Base-by-base conservation (phyloP, 1,140 invertebrate genomes). In the Solen grandis region DNA sequence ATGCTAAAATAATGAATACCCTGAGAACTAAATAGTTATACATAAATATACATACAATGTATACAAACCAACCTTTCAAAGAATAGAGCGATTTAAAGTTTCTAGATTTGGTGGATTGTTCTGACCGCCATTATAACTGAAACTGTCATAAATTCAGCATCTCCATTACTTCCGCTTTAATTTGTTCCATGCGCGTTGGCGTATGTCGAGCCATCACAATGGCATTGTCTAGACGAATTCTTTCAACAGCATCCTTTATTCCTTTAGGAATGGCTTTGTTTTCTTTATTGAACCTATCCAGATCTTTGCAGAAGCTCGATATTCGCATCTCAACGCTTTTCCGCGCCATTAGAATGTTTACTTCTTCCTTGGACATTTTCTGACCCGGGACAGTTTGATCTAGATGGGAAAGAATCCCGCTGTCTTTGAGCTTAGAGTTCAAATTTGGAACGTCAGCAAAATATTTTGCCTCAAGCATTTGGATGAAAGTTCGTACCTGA, bases 391-490 rank as follows among this genome's bases (percentile, higher is more conserved):
- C 25, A 22, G 41, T 50, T 29, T 22, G 57, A 14, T 62, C 57
- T n/a, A 33, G 50, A 14, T 25, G 29, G 33, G 38, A n/a, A 4
- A 62, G 1, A n/a, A 76, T 36, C 1, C 73, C 73, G 36, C 38
- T 65, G 25, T 63, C 73, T n/a, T 57, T 38, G 5, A 76, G 33
- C 19, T 54, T 65, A 2, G 19, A 16, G 27, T 46, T 76, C 13
- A 76, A 16, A 10, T 57, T 46, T 19, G 74, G 74, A 29, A 31
- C 35, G 8, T 65, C 62, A 38, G 25, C 41, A 31, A 76, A 55
- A 36, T 66, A 76, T 29, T 66, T 65, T 0, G 60, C 55, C 50
- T 78, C 75, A n/a, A 78, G n/a, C 38, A 78, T 59, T 8, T 55
- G 29, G 2, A 78, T 16, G 60, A 78, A 78, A 1, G 65, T 41